Base-by-base conservation (phyloP, 2,113 vertebrate genomes). In the Pituophis catenifer region DNA sequence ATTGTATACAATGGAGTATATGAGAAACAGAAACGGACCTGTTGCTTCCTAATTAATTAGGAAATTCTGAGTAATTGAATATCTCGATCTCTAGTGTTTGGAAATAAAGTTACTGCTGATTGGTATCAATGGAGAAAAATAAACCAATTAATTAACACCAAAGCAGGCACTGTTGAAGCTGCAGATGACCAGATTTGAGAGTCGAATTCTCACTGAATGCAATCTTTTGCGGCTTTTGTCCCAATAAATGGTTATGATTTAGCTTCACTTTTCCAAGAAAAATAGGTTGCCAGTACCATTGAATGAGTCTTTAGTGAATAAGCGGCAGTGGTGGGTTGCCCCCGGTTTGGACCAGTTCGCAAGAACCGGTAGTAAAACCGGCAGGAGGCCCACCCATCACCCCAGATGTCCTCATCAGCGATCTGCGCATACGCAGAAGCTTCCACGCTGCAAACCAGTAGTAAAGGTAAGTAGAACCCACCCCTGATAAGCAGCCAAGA, bases 401-500 rank as follows among this genome's bases (percentile, higher is more conserved):
- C 44, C 44, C 44, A 48, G 44, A 48, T 48, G 44, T 48, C 44
- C 3, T 48, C 4, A 48, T 48, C 44, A 4, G 44, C 44, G 44
- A 48, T 48, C 44, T 48, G 44, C 4, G 44, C 44, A 48, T 48
- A 1, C 44, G 44, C 44, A 48, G 44, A 48, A 48, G 4, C 44
- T 48, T 48, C 44, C 44, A 48, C 0, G 44, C 4, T 48, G 44
- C 44, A 48, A 48, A 48, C 44, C 44, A 5, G 44, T 48, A 48
- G 44, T 48, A 48, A 48, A 48, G 44, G 44, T 48, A 48, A 48
- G 44, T 48, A 48, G 44, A 44, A 44, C 38, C 38, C 38, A 44
- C 38, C 38, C 44, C 44, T 48, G 4, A 48, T 48, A 48, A 48
- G 44, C 29, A 88, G n/a, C 52, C 57, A 88, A 0, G 0, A 53